Evolutionary conservation across 1,140 invertebrate species (phyloP), one percentile per base, ranked within the genome.

Genomic region (Drosophila rhopaloa): DNA sequence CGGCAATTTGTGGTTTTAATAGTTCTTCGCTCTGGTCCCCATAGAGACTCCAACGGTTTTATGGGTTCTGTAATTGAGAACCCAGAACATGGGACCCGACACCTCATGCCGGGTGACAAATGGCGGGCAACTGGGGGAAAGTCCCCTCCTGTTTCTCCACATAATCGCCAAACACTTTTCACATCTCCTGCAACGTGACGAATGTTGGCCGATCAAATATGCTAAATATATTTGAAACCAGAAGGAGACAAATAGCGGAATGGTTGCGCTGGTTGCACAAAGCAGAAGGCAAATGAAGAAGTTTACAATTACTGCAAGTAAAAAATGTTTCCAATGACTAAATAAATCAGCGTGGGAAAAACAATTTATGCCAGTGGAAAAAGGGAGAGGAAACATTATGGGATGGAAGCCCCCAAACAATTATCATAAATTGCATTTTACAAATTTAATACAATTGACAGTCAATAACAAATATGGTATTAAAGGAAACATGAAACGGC

Each of bases 1-100:
- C 71, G 79, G 82, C 83, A 86, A 88, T 86, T 86, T 86, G 83
- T 70, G 82, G 79, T 79, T 88, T 88, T 82, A 82, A 86, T 76
- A 72, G 65, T 59, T 65, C 59, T 32, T 44, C 43, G 24, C 32
- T 29, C 57, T 56, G 19, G 32, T 37, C 44, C 38, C 48, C 27
- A 61, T 38, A 41, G n/a, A 48, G 44, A 24, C 11, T 6, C 16
- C 46, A 74, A 75, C 61, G 51, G 60, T 65, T 72, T 76, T 63
- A 83, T 79, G 70, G 53, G 48, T 62, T 37, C 58, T 82, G 76
- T 79, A 88, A 82, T 71, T 82, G 60, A 75, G 79, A 81, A 50
- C 58, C 44, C 55, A 43, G 44, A 68, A 66, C 41, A 51, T 70
- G 81, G 56, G 24, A 80, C 58, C 43, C 55, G 70, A 68, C 80